Base-by-base conservation (phyloP, 2,113 vertebrate species). In the Dasyornis broadbenti region DNA sequence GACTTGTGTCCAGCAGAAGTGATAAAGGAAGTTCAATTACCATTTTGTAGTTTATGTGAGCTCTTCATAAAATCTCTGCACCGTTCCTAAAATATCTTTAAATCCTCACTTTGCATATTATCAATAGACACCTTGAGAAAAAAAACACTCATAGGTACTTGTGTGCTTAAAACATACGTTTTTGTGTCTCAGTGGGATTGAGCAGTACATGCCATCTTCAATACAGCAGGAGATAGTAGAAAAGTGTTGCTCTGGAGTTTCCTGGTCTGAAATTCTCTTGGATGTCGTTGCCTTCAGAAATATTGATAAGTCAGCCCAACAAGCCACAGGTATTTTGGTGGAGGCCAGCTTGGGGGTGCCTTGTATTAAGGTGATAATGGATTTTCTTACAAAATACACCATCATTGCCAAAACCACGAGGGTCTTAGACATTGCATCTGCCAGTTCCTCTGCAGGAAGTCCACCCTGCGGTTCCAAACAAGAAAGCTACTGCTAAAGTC, bases 121-220 rank as follows among this genome's bases (percentile, higher is more conserved):
- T 66, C 28, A 8, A 12, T 64, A 73, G 57, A 57, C 40, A 69
- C 6, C 71, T 77, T 10, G 7, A 92, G 84, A 20, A 84, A 73
- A 89, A 59, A 20, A 3, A 2, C 31, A n/a, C 30, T 4, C 45
- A 11, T 5, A 6, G 20, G 10, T 11, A 2, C 42, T 7, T 22
- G 13, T 19, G 3, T n/a, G 13, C 40, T 9, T 47, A 16, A n/a
- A 47, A 15, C 30, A 2, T 12, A 15, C 1, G 0, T 45, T 85
- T 66, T 19, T 70, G 30, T 42, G 11, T 21, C 31, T 45, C 39
- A 30, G 64, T 39, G 23, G 40, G 47, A 28, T 63, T 59, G 39
- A 16, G 44, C 30, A 70, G 30, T 12, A 60, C 19, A 5, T 27
- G 8, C 9, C 28, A 40, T 17, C 28, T 77, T 47, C 78, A 45